Percentiles rank a stretch among this genome's conserved stretches.
Evolutionary conservation across 2,888 invertebrate species (phyloP).

Genomic region (Allacma fusca): DNA sequence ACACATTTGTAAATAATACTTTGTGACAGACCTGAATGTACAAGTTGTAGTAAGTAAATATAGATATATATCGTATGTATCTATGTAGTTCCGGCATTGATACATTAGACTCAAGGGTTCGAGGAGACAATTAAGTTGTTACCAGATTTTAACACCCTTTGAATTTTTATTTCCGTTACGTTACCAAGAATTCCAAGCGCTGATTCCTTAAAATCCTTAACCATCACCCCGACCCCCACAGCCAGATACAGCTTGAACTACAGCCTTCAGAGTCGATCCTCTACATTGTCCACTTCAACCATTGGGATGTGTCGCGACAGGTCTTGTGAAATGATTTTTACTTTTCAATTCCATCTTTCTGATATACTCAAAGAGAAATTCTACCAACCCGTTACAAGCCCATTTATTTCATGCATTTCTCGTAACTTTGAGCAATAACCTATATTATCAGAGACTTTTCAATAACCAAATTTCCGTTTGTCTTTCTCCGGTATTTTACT

Average conservation of each 20-base stretch:
- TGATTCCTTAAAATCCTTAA: constrained; percentile 59
- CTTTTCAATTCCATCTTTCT: constrained; percentile 26
- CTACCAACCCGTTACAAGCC: background rate
- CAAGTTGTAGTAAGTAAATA: too few species aligned
- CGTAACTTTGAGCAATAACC: background rate
- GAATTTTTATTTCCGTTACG: constrained; percentile 36
- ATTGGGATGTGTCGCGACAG: constrained; percentile 61
- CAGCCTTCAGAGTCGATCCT: constrained; percentile 58
- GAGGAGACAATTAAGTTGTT: too few species aligned
- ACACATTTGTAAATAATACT: too few species aligned
- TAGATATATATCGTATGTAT: background rate
- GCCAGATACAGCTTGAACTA: constrained; percentile 60
- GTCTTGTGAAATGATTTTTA: constrained; percentile 54
- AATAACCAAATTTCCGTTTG: too few species aligned
- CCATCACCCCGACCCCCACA: constrained; percentile 55
- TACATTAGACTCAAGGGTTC: too few species aligned
- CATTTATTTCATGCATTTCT: background rate
- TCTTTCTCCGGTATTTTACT: too few species aligned
- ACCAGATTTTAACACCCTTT: constrained; percentile 23
- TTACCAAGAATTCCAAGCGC: constrained; percentile 55
- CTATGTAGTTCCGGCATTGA: too few species aligned
- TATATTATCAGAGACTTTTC: background rate
- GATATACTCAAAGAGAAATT: background rate
- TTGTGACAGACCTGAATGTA: too few species aligned
- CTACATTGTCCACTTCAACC: constrained; percentile 55